Conservation (phyloP, 2,888 invertebrate species). For the Coleophora flavipennella region DNA sequence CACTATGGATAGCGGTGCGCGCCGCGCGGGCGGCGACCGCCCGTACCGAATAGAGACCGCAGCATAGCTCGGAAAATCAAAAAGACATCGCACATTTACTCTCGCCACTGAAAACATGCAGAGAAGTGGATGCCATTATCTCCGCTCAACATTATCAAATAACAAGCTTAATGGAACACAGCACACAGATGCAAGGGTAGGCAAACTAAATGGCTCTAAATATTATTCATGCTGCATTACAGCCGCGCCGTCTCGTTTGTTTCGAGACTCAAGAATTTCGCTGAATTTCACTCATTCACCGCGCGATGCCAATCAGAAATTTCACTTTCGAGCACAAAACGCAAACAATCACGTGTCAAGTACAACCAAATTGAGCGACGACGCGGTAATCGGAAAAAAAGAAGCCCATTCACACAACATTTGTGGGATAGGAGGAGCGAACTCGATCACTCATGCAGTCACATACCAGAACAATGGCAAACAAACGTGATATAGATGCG, state of each 20-base stretch:
- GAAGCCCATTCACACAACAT: conserved; percentile 11
- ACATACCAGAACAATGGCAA: conserved; percentile 32
- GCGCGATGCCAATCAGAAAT: conserved; percentile 17
- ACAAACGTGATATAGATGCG: conserved; percentile 38
- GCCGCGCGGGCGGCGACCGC: conserved; percentile 23
- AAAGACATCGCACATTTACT: conserved; percentile 67
- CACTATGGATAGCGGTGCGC: conserved; percentile 61
- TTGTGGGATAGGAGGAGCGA: conserved; percentile 6
- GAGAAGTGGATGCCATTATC: conserved; percentile 40
- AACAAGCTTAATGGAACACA: conserved; percentile 53
- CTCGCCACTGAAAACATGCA: conserved; percentile 61
- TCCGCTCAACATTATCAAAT: conserved; percentile 29
- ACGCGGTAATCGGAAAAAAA: conserved; percentile 7
- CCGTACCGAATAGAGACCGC: conserved; percentile 36
- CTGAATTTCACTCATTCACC: conserved; percentile 69
- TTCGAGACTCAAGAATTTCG: conserved; percentile 43
- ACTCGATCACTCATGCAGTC: conserved; percentile 27
- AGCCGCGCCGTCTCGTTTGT: conserved; percentile 28
- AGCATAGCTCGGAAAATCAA: conserved; percentile 57
- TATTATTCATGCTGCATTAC: conserved; percentile 50
- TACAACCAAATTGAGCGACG: conserved; percentile 61
- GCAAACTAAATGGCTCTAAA: conserved; percentile 55
- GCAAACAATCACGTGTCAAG: conserved; percentile 52
- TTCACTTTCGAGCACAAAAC: conserved; percentile 37
- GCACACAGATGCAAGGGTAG: conserved; percentile 59